phyloP scores from a whole-genome alignment of 2,113 vertebrate genomes.

The Chauna torquata region DNA sequence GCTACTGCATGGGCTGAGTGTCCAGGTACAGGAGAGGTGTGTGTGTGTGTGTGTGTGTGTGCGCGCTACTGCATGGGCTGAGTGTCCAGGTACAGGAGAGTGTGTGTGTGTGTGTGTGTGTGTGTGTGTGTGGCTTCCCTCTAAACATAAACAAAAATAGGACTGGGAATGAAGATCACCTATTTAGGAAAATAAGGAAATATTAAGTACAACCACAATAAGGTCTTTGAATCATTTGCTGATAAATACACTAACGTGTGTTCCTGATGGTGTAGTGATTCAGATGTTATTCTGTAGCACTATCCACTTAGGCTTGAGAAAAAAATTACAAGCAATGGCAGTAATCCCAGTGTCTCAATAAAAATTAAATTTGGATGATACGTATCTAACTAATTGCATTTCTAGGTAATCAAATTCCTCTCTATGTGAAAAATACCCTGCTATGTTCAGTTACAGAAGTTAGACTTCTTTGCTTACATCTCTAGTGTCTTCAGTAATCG shows the following conservation, averaged over 20 bases:
- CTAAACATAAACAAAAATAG: background rate
- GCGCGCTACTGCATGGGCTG: background rate
- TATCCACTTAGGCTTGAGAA: background rate
- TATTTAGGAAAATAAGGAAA: background rate
- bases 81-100: background rate
- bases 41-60: rapidly evolving
- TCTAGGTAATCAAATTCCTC: background rate
- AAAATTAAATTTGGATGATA: background rate
- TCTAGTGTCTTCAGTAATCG: background rate
- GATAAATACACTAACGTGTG: background rate
- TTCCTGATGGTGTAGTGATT: background rate
- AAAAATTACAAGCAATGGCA: background rate
- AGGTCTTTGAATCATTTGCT: background rate
- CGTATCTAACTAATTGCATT: background rate
- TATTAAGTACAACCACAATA: background rate
- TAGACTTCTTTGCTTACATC: background rate
- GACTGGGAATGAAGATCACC: background rate
- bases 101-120: rapidly evolving
- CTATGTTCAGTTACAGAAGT: background rate
- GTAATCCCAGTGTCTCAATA: background rate
- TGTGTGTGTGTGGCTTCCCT: too few relatives aligned
- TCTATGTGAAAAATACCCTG: background rate
- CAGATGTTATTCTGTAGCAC: background rate
- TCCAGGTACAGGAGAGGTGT: background rate
- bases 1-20: background rate